phyloP scores from a whole-genome alignment of 2,797 vertebrate species.

The Caiman crocodilus region DNA sequence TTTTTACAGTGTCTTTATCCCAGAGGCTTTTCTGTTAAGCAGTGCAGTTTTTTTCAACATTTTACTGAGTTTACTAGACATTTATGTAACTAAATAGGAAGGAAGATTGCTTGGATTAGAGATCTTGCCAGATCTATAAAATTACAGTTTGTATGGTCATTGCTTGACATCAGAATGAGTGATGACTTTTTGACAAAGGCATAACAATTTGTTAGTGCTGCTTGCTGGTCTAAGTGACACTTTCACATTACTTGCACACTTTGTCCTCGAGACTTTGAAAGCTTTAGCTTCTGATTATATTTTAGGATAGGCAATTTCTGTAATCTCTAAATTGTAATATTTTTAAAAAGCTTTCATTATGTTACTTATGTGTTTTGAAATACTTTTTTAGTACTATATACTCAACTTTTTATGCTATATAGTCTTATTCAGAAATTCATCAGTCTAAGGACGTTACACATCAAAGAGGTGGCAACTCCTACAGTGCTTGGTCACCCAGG shows the following conservation, averaged over 20 bases:
- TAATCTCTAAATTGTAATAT: slow-evolving; percentile 49
- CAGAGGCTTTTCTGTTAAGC: slow-evolving; percentile 31
- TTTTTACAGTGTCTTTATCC: slow-evolving; percentile 69
- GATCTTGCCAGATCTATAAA: slow-evolving; percentile 37
- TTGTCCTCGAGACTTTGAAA: slow-evolving; percentile 57
- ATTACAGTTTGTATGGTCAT: slow-evolving; percentile 62
- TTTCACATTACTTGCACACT: slow-evolving; percentile 64
- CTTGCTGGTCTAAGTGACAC: slow-evolving; percentile 64
- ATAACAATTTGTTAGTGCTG: slow-evolving; percentile 68
- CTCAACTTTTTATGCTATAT: slow-evolving; percentile 37
- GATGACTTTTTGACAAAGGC: slow-evolving; percentile 61
- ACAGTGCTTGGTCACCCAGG: slow-evolving; percentile 17
- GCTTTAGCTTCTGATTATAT: slow-evolving; percentile 75
- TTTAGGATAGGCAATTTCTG: slow-evolving; percentile 59
- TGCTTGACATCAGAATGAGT: slow-evolving; percentile 64
- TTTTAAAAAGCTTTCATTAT: slow-evolving; percentile 66
- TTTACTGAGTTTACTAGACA: slow-evolving; percentile 43
- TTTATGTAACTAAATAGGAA: slow-evolving; percentile 49
- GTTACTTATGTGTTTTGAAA: slow-evolving; percentile 61
- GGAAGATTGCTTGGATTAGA: slow-evolving; percentile 51
- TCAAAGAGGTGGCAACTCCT: slow-evolving; percentile 59
- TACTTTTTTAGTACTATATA: slow-evolving; percentile 34
- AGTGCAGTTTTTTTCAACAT: slow-evolving; percentile 34
- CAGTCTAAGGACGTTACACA: slow-evolving; percentile 1
- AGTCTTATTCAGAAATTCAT: slow-evolving; percentile 30